Base-by-base conservation (phyloP, 1,140 invertebrate genomes). In the Episyrphus balteatus region DNA sequence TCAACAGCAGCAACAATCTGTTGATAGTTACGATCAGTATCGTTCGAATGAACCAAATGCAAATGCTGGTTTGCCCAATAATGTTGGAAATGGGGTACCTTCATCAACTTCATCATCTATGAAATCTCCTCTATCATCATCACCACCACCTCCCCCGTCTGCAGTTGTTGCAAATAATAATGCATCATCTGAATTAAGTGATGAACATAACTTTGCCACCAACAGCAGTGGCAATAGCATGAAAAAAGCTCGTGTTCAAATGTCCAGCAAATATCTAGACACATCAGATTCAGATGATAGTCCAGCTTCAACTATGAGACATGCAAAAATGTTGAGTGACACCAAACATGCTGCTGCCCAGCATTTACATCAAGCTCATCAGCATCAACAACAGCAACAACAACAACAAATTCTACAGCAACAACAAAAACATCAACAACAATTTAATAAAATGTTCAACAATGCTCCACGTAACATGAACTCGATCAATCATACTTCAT, bases 51-150 rank as follows among this genome's bases (percentile, higher is more conserved):
- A 26, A 8, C 21, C 3, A 26, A 46, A 13, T 31, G 42, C 59
- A 3, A 47, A 44, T 11, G 47, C 53, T 9, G 42, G 43, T 14
- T 49, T 47, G 1, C 33, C 44, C 0, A 54, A 56, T 32, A 62
- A 60, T 40, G 53, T 57, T 18, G 39, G 19, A 21, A 33, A 32
- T 38, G 57, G 54, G 15, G 52, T 65, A 3, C 55, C 60, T 2
- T 65, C 65, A 5, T 63, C 65, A 12, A 44, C 47, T 13, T 67
- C 65, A 9, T 68, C 65, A 13, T 67, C 65, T 17, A 56, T 68
- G 53, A 63, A 65, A 50, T 68, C 65, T 6, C 61, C 60, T 8
- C 43, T 66, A 41, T 66, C 60, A 5, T 67, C 65, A n/a, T 62
- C 65, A 3, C 26, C 21, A 26, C 21, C 21, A 26, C 21, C 21